phyloP scores from a whole-genome alignment of 1,140 invertebrate species.

The Drosophila burlai region DNA sequence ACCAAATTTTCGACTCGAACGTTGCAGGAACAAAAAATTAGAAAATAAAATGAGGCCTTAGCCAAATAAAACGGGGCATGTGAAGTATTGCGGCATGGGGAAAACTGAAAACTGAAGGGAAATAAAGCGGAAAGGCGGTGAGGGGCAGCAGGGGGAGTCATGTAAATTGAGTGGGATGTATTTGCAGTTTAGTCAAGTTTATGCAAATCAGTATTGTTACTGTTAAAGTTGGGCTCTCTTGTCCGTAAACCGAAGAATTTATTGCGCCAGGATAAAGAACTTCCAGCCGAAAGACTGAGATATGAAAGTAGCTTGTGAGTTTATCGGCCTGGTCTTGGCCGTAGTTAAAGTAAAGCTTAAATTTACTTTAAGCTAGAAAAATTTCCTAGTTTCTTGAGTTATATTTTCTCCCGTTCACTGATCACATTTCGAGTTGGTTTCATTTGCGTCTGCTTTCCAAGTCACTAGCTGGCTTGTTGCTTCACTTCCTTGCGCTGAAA shows the following conservation, averaged over 20 bases:
- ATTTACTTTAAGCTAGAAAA: background rate
- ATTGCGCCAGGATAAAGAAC: constrained; percentile 9
- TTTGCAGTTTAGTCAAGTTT: constrained; percentile 56
- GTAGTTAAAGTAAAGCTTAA: background rate
- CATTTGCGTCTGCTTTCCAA: constrained; percentile 16
- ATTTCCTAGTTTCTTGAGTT: background rate
- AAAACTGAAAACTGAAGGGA: background rate
- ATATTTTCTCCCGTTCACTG: background rate
- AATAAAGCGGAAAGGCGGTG: background rate
- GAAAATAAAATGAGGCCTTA: constrained; percentile 70
- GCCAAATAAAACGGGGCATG: constrained; percentile 69
- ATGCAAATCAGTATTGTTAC: constrained; percentile 49
- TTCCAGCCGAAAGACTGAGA: background rate
- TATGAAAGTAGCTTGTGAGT: background rate
- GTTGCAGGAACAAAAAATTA: constrained; percentile 37
- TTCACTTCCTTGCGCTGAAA: constrained; percentile 16
- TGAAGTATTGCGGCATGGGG: constrained; percentile 59
- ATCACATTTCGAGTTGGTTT: constrained; percentile 2
- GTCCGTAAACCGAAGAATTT: constrained; percentile 11
- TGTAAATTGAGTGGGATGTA: constrained; percentile 54
- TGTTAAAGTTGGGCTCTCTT: constrained; percentile 20
- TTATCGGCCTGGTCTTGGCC: background rate
- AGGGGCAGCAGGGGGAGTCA: constrained; percentile 6
- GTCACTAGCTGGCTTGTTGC: constrained; percentile 23
- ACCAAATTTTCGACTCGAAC: constrained; percentile 43